Conservation (phyloP, 2,113 vertebrate species). For the Sphyrna mokarran region DNA sequence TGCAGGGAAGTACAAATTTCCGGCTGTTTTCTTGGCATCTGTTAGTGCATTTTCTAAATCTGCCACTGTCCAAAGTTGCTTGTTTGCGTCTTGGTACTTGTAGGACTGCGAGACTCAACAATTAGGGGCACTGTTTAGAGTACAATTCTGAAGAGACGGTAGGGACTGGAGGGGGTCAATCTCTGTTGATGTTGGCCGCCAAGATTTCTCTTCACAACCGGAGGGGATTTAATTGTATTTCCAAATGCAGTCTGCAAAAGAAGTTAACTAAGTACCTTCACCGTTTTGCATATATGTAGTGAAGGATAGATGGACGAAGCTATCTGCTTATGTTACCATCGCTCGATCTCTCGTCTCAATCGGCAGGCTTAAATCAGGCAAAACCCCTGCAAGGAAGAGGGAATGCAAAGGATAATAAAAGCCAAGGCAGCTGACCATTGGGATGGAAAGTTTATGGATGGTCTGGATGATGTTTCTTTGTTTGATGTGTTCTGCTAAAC, state of each 20-base stretch:
- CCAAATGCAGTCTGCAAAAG: constrained; percentile 33
- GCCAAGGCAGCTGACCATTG: constrained; percentile 33
- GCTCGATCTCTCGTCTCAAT: background rate
- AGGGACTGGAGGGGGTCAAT: background rate
- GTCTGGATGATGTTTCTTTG: constrained; percentile 52
- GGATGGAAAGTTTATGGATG: constrained; percentile 56
- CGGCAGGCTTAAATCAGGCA: background rate
- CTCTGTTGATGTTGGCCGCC: constrained; percentile 12
- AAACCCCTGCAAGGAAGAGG: constrained; percentile 36
- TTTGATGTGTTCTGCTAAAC: constrained; percentile 45
- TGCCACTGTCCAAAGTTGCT: constrained; percentile 31
- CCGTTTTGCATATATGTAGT: background rate
- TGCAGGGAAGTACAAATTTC: constrained; percentile 68
- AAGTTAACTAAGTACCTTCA: background rate
- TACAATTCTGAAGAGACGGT: background rate
- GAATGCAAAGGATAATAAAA: constrained; percentile 40
- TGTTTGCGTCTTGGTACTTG: constrained; percentile 3
- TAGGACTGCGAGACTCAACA: background rate
- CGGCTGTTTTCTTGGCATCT: constrained; percentile 44
- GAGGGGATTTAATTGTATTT: constrained; percentile 12
- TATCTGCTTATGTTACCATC: background rate
- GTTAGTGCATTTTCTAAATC: constrained; percentile 31
- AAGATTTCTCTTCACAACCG: constrained; percentile 42
- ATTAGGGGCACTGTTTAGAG: background rate
- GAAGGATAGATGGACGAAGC: background rate